These are phyloP conservation scores for Cybosia mesomella DNA, from an alignment of 2,888 invertebrate species.

Conservation along the genomic window DNA sequence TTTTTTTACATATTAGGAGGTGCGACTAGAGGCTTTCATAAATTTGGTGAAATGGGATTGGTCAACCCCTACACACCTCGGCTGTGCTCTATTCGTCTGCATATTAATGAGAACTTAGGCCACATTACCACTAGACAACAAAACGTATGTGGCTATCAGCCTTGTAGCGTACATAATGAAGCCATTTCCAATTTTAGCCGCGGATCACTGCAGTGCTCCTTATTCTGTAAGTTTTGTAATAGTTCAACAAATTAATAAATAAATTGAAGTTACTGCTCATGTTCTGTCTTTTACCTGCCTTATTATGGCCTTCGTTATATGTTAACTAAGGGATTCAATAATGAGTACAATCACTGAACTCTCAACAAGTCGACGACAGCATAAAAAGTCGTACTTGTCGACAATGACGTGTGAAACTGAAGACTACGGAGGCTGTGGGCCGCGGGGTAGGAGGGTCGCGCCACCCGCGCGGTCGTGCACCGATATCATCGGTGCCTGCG, in stretches of 20 bases:
- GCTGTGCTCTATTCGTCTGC: too few species aligned
- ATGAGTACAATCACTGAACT: not conserved
- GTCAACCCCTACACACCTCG: too few species aligned
- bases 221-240: not conserved
- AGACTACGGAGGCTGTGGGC: slow-evolving; percentile 23
- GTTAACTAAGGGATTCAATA: not conserved
- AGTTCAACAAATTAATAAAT: not conserved
- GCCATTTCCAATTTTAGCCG: too few species aligned
- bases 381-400: slow-evolving; percentile 1
- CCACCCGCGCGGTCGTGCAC: slow-evolving; percentile 64
- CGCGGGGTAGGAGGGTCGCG: slow-evolving; percentile 33
- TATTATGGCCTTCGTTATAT: not conserved
- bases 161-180: too few species aligned
- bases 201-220: too few species aligned
- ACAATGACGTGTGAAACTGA: slow-evolving; percentile 41
- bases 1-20: too few species aligned
- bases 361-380: not conserved
- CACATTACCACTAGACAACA: too few species aligned
- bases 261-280: not conserved
- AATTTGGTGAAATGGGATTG: too few species aligned
- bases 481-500: slow-evolving; percentile 74
- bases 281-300: not conserved
- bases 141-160: too few species aligned
- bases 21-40: too few species aligned
- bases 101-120: too few species aligned